Evolutionary conservation across 2,113 vertebrate species (phyloP).

Genomic region (Ursus arctos): DNA sequence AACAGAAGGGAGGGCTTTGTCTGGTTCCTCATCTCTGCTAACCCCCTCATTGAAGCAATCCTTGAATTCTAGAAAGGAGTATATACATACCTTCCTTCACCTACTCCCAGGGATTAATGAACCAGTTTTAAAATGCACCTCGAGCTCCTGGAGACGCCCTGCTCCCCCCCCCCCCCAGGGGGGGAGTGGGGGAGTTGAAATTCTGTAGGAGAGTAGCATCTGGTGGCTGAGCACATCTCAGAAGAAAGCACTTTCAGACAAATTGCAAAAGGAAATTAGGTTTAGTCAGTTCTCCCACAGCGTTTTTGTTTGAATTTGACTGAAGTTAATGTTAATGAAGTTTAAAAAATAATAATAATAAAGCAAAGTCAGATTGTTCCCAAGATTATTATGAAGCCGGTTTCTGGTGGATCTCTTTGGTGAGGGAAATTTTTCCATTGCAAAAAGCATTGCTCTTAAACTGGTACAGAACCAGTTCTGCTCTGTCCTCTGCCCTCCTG

Average conservation of each 20-base stretch:
- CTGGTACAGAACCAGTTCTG: conserved; percentile 46
- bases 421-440: conserved; percentile 4
- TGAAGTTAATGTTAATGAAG: conserved; percentile 33
- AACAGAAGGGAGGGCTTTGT: not conserved
- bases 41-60: not conserved
- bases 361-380: conserved; percentile 46
- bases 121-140: not conserved
- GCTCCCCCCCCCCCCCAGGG: not conserved
- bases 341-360: conserved; percentile 35
- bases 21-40: not conserved
- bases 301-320: conserved; percentile 47
- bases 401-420: conserved; percentile 38
- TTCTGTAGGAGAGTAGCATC: not conserved
- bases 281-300: not conserved
- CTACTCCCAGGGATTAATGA: not conserved
- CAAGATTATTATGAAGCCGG: conserved; percentile 40
- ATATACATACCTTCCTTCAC: not conserved
- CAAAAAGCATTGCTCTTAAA: not conserved
- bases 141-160: not conserved
- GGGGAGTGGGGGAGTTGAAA: not conserved
- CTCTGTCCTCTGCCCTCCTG: not conserved
- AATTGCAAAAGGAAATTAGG: not conserved
- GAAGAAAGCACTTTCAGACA: not conserved
- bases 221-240: not conserved
- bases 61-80: conserved; percentile 11